These are phyloP conservation scores for Doryteuthis pealeii DNA, from an alignment of 1,140 invertebrate species.

Conservation along the genomic window DNA sequence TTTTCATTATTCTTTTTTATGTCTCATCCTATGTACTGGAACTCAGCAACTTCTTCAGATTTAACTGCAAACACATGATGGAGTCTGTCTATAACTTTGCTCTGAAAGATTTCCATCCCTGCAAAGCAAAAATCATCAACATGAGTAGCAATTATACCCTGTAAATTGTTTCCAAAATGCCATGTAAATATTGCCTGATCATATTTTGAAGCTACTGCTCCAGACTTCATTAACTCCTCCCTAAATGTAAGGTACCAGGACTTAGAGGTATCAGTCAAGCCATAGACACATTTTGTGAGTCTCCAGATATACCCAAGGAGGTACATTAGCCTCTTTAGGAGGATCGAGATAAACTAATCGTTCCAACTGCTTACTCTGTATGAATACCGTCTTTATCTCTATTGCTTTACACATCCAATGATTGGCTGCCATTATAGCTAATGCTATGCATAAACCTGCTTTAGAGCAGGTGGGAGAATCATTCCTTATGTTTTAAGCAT, in stretches of 20 bases:
- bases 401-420: not conserved
- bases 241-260: constrained; percentile 31
- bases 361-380: constrained; percentile 24
- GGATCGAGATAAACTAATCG: constrained; percentile 25
- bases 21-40: not conserved
- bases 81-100: not conserved
- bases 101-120: constrained; percentile 6
- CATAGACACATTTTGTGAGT: constrained; percentile 29
- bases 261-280: constrained; percentile 27
- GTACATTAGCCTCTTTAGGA: constrained; percentile 21
- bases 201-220: constrained; percentile 20
- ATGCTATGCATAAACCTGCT: not conserved
- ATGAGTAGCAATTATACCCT: constrained; percentile 22
- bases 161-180: not conserved
- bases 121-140: constrained; percentile 27
- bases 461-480: not conserved
- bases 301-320: constrained; percentile 26
- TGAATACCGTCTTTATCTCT: constrained; percentile 12
- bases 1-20: not conserved
- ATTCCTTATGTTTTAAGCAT: not conserved
- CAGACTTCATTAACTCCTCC: constrained; percentile 22
- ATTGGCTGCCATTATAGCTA: not conserved
- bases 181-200: constrained; percentile 19
- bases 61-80: not conserved
- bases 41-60: constrained; percentile 3